phyloP scores from a whole-genome alignment of 2,113 vertebrate species.

The Tiliqua scincoides region DNA sequence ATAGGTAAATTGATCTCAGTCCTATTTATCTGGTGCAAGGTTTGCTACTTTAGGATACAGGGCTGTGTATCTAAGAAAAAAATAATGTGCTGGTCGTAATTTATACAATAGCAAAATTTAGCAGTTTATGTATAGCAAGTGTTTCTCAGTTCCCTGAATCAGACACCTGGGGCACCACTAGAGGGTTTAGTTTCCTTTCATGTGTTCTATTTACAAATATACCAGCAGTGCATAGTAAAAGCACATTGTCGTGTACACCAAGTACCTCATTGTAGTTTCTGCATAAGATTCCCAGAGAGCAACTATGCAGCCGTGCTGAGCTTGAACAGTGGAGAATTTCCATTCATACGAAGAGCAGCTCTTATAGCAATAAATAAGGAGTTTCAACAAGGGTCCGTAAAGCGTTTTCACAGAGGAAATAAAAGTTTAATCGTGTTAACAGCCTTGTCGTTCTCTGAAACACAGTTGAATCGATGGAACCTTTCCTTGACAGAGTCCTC shows the following conservation, averaged over 20 bases:
- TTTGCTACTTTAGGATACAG: neutral
- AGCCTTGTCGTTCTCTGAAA: neutral
- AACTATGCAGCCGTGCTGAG: neutral
- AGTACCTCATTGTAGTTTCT: neutral
- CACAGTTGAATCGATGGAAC: neutral
- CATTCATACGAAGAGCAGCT: neutral
- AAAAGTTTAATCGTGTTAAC: neutral
- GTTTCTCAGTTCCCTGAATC: neutral
- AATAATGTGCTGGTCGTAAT: neutral
- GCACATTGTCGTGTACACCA: neutral
- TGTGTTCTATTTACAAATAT: neutral
- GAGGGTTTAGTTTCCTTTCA: neutral
- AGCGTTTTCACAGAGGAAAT: neutral
- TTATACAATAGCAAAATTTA: neutral
- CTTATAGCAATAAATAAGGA: neutral
- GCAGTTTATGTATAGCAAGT: neutral
- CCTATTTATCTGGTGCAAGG: no score
- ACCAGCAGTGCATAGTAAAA: neutral
- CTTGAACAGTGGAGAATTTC: neutral
- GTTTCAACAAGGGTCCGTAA: neutral
- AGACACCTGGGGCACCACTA: no score
- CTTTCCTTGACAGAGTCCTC: constrained; percentile 5
- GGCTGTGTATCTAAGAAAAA: neutral
- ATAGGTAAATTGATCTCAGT: neutral
- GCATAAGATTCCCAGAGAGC: no score